Base-by-base conservation (phyloP, 1,140 invertebrate species). In the Zaprionus taronus region DNA sequence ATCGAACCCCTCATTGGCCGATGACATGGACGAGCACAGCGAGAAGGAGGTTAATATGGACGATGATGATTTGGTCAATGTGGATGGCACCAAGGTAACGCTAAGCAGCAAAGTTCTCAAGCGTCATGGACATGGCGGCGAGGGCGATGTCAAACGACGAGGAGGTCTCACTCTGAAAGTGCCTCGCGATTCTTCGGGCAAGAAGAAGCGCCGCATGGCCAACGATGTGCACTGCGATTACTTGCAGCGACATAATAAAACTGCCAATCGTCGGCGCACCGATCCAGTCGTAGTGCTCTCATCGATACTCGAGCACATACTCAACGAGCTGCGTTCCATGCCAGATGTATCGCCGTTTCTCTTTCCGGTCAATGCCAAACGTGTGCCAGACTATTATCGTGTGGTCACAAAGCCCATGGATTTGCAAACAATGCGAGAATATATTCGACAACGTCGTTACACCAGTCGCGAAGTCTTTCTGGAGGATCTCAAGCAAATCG, bases 231-330 rank as follows among this genome's bases (percentile, higher is more conserved):
- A 98, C 71, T 98, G 97, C 93, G 98, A 99, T 94, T 99, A 99
- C 90, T 93, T 99, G 1, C 98, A 98, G 81, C 95, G 96, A 64
- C 97, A 97, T 20, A 96, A 96, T 49, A 95, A 97, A 79, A 96
- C 97, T 1, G 97, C 97, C 0, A 99, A 99, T 93, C 94, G 99
- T 28, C 94, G 98, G n/a, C 94, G 99, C 62, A 99, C 99, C 1
- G 98, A 99, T 94, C 99, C 99, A 0, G 95, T 99, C 1, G 98
- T 99, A 12, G 98, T 98, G 0, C 93, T 99, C 75, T 98, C 98
- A 0, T 97, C 97, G 1, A 96, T 99, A 66, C 94, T 99, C 44
- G 98, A 99, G 92, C 95, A 96, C 17, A 98, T 99, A 73, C 93
- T 99, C 0, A 99, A 98, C 87, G 98, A 99, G 91, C 96, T 99